Percentiles rank a stretch among this genome's conserved stretches.
These are phyloP conservation scores for Galeopsomyia nigrocyanea DNA, from an alignment of 2,888 invertebrate genomes.

Conservation along the genomic window DNA sequence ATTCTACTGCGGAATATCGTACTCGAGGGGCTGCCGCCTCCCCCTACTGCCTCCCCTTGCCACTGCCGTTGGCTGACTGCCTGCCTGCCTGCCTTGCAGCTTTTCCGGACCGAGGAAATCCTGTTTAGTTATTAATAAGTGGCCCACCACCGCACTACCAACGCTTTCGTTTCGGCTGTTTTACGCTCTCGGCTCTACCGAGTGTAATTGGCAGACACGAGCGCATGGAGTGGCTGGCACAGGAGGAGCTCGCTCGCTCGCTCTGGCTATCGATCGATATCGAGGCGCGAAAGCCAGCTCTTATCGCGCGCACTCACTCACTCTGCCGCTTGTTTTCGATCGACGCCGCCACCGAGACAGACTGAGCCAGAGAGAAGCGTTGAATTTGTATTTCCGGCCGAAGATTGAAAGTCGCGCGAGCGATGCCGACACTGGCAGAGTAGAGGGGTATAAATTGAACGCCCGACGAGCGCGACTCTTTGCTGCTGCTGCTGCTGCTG, in stretches of 20 bases:
- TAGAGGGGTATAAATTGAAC: no score
- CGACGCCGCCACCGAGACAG: slow-evolving; percentile 5
- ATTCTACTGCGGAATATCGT: slow-evolving; percentile 4
- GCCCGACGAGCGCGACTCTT: background rate
- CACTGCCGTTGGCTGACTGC: background rate
- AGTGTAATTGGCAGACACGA: background rate
- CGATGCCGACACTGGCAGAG: slow-evolving; percentile 1
- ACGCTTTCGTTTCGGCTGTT: no score
- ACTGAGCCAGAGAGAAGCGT: background rate
- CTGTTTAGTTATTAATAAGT: slow-evolving; percentile 65
- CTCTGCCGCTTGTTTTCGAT: slow-evolving; percentile 34
- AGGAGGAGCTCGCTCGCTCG: background rate
- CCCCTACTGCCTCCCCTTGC: background rate
- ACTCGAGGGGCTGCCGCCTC: slow-evolving; percentile 30
- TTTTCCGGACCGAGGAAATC: slow-evolving; percentile 63
- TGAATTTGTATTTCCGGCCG: slow-evolving; percentile 34
- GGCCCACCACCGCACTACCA: slow-evolving; percentile 41
- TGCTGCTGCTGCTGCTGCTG: background rate
- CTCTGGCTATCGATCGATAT: slow-evolving; percentile 3
- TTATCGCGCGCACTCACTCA: slow-evolving; percentile 26
- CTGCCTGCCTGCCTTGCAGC: slow-evolving; percentile 47
- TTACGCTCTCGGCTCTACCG: no score
- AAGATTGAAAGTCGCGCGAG: slow-evolving; percentile 29
- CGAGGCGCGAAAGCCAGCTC: slow-evolving; percentile 20
- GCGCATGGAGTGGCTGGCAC: background rate